Evolutionary conservation across 1,140 invertebrate genomes (phyloP).

Genomic region (Ctenoplectra terminalis): DNA sequence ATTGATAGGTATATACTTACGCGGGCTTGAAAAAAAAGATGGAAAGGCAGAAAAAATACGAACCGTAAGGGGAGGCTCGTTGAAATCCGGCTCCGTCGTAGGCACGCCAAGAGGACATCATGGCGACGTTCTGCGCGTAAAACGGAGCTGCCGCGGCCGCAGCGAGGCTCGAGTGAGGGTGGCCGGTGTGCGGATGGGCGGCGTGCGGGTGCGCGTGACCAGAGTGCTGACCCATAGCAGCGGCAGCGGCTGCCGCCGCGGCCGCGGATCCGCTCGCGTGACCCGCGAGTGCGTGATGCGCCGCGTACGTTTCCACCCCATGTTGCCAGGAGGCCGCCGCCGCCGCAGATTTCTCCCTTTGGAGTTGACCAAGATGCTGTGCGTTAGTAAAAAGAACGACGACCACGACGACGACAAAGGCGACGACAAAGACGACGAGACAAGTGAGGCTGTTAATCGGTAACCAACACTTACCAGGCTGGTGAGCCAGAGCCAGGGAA

Average conservation of each 20-base stretch:
- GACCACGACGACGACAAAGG: too few relatives aligned
- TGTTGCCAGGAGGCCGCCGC: constrained; percentile 79
- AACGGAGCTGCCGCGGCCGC: constrained; percentile 84
- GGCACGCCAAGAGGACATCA: constrained; percentile 91
- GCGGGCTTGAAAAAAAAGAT: too few relatives aligned
- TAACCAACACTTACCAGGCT: constrained; percentile 73
- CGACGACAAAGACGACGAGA: too few relatives aligned
- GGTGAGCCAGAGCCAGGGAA: constrained; percentile 79
- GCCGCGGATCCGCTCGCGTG: constrained; percentile 76
- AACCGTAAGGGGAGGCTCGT: constrained; percentile 89
- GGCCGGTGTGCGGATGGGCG: constrained; percentile 78
- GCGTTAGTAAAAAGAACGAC: too few relatives aligned
- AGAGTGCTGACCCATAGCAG: constrained; percentile 77
- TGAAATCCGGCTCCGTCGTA: constrained; percentile 90
- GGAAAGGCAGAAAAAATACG: constrained; percentile 43
- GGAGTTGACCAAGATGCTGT: background rate
- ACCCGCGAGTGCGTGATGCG: constrained; percentile 79
- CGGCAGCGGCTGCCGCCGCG: constrained; percentile 70
- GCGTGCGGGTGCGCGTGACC: constrained; percentile 75
- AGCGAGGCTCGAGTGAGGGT: constrained; percentile 81
- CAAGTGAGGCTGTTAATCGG: too few relatives aligned
- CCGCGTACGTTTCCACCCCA: constrained; percentile 80
- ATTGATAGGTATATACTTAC: too few relatives aligned
- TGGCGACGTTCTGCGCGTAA: constrained; percentile 88
- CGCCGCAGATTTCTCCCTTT: constrained; percentile 77